These are phyloP conservation scores for Pachycephus smyrnensis DNA, from an alignment of 2,888 invertebrate species.

Conservation along the genomic window DNA sequence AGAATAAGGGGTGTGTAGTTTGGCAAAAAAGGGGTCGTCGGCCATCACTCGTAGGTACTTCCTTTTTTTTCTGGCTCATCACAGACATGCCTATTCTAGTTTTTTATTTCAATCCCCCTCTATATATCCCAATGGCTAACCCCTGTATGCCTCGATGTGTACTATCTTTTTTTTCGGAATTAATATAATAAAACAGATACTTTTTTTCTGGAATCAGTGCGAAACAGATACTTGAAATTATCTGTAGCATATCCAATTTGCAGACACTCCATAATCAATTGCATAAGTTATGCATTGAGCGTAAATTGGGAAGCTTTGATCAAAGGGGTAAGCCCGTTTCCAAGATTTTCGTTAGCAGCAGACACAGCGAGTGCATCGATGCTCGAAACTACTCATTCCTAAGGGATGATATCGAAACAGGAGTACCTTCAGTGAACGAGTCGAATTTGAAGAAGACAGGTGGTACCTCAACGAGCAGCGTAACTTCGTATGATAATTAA, in stretches of 20 bases:
- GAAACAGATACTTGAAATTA: not conserved
- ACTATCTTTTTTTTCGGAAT: not conserved
- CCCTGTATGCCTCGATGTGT: not conserved
- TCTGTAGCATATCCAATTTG: not conserved
- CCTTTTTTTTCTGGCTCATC: not conserved
- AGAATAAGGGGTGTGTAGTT: not conserved
- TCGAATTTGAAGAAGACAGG: not conserved
- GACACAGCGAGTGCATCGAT: not conserved
- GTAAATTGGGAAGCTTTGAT: not conserved
- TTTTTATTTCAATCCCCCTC: not conserved
- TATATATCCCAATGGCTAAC: not conserved
- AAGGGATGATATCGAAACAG: not conserved
- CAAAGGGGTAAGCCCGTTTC: not conserved
- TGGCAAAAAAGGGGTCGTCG: constrained; percentile 9
- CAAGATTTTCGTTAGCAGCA: not conserved
- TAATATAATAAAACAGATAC: not conserved
- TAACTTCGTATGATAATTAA: constrained; percentile 38
- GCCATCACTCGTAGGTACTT: not conserved
- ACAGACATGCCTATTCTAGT: not conserved
- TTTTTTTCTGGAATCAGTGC: not conserved
- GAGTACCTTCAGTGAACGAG: not conserved
- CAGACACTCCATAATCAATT: not conserved
- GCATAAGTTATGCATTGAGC: not conserved
- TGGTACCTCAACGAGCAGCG: not conserved
- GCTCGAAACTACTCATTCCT: not conserved